Percentiles rank a stretch among this genome's conserved stretches.
These are phyloP conservation scores for Mus minutoides DNA, from an alignment of 2,797 vertebrate genomes.

Conservation along the genomic window DNA sequence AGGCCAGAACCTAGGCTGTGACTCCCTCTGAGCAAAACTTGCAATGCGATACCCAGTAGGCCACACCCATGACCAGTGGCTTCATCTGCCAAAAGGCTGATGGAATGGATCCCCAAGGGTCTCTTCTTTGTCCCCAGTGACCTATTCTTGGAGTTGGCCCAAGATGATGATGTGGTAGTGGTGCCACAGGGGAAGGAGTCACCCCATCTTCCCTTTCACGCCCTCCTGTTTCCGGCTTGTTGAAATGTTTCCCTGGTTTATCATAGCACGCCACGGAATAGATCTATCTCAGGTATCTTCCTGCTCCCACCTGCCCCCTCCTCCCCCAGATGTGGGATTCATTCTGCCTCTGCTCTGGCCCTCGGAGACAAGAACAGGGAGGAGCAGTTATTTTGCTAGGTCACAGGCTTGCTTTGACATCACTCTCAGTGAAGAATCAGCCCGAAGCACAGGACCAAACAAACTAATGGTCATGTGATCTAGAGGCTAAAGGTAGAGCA, in stretches of 20 bases:
- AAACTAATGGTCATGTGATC: constrained; percentile 59
- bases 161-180: neutral
- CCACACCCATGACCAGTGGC: neutral
- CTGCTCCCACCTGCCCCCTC: neutral
- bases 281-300: neutral
- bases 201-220: neutral
- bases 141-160: neutral
- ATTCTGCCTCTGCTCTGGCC: neutral
- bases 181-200: neutral
- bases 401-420: constrained; percentile 39
- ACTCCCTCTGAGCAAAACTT: neutral
- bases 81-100: constrained; percentile 6
- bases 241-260: neutral
- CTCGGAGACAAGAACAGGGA: neutral
- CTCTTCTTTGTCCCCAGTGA: neutral
- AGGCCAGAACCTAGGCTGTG: neutral
- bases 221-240: neutral
- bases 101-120: neutral
- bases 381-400: neutral
- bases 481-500: neutral
- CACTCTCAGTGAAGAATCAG: constrained; percentile 32
- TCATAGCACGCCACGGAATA: neutral
- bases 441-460: constrained; percentile 61
- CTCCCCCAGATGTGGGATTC: neutral
- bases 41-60: neutral